phyloP scores from a whole-genome alignment of 2,797 vertebrate genomes.

The Syngnathus rostellatus region DNA sequence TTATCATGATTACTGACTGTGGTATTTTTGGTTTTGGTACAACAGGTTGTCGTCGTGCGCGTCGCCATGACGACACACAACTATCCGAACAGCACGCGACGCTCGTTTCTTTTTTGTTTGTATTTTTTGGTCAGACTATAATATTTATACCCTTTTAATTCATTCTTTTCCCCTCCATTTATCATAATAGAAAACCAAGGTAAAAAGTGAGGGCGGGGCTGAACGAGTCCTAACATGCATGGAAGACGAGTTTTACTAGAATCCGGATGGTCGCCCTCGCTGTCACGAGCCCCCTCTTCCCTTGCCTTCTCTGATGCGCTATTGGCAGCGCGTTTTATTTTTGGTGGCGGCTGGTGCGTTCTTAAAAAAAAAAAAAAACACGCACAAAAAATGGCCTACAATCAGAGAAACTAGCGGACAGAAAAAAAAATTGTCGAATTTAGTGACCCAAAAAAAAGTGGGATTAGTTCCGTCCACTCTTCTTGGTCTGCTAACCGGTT shows the following conservation, averaged over 20 bases:
- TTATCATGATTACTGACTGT: constrained; percentile 63
- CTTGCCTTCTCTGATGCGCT: constrained; percentile 49
- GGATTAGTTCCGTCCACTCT: constrained; percentile 57
- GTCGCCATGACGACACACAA: constrained; percentile 50
- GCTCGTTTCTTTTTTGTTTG: constrained; percentile 53
- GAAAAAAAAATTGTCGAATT: constrained; percentile 58
- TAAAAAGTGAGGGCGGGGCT: constrained; percentile 51
- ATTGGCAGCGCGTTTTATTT: constrained; percentile 45
- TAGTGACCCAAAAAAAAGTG: constrained; percentile 57
- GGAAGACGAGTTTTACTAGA: constrained; percentile 72
- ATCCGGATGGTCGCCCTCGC: constrained; percentile 52
- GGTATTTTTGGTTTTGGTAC: constrained; percentile 73
- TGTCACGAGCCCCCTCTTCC: constrained; percentile 33
- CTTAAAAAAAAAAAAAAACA: constrained; percentile 54
- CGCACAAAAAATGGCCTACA: constrained; percentile 55
- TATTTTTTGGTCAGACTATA: constrained; percentile 74
- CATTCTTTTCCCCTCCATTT: constrained; percentile 26
- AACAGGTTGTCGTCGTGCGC: constrained; percentile 66
- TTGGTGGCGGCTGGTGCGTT: constrained; percentile 75
- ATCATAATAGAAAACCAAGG: constrained; percentile 53
- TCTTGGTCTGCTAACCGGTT: constrained; percentile 1
- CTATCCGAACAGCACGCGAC: constrained; percentile 53
- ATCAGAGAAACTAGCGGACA: constrained; percentile 67
- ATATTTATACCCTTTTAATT: constrained; percentile 63
- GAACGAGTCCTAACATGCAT: constrained; percentile 71